Evolutionary conservation across 2,797 vertebrate species (phyloP), one percentile per base, ranked within the genome.

Genomic region (Enteromius radiatus): DNA sequence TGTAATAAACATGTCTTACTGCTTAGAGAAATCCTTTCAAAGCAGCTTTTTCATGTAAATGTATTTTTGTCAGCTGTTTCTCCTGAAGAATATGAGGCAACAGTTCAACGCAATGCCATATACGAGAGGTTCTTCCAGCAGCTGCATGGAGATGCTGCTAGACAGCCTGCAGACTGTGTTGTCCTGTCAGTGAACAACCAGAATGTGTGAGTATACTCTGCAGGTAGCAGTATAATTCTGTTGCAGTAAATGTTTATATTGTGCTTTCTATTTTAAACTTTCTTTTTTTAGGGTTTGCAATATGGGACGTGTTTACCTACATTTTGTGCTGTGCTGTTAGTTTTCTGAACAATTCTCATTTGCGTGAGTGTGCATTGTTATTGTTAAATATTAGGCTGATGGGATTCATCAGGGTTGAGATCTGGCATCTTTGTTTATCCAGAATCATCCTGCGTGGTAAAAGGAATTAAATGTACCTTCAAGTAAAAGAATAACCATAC

Each of bases 51-150:
- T 41, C 3, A 26, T 67, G 6, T 21, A 17, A 43, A 41, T 43
- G 5, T 81, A 15, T 31, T 4, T 31, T 6, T 31, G 31, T 7
- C 26, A 70, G 74, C 78, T 33, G 47, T 10, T 33, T 78, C 63
- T 5, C 69, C 4, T 80, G 88, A 92, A 19, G 83, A 75, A 23
- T 84, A 83, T 86, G 91, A 88, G 12, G 86, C 90, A 6, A 90
- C 92, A 8, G 92, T 94, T 82, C 84, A 88, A 69, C 92, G 91
- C 84, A 92, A 93, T 85, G 86, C 91, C 10, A 84, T 96, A 36
- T 95, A 95, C 87, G 89, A 93, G 89, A 91, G 87, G 80, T 95
- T 96, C 87, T 93, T 93, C 86, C 90, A 92, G 65, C 91, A 93
- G 85, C 91, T 95, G 45, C 92, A 95, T 88, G 92, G 95, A 83